These are phyloP conservation scores for Autographa gamma DNA, from an alignment of 2,888 invertebrate species.

Conservation along the genomic window DNA sequence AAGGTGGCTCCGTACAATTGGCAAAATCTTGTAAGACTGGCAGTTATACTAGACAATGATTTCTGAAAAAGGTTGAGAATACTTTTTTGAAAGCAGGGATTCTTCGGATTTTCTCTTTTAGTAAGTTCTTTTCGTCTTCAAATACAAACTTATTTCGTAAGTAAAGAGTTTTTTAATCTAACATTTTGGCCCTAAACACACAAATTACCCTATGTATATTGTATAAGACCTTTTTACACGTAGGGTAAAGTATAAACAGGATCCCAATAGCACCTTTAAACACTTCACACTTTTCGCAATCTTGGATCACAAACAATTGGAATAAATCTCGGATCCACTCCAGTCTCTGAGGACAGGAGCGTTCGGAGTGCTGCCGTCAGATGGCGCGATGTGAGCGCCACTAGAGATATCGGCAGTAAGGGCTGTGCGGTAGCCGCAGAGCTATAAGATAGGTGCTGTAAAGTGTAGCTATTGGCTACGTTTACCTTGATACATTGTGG, in stretches of 20 bases:
- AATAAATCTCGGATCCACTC: conserved; percentile 49
- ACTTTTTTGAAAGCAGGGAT: no score
- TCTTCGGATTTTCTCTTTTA: no score
- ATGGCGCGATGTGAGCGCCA: conserved; percentile 61
- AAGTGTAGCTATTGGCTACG: no score
- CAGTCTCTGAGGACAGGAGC: conserved; percentile 61
- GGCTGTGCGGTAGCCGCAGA: background rate
- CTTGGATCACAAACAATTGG: conserved; percentile 34
- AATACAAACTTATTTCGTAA: background rate
- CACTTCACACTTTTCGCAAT: conserved; percentile 47
- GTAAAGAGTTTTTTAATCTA: background rate
- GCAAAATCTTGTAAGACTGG: no score
- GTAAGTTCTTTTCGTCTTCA: background rate
- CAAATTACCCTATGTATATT: background rate
- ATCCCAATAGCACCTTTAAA: conserved; percentile 23
- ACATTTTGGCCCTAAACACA: background rate
- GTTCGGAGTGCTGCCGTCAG: conserved; percentile 60
- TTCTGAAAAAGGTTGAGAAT: no score
- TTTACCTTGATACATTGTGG: background rate
- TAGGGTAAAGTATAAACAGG: background rate
- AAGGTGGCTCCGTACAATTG: no score
- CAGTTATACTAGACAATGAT: no score
- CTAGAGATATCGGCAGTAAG: conserved; percentile 62
- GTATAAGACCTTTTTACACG: background rate
- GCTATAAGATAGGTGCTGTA: background rate